Evolutionary conservation across 1,140 invertebrate genomes (phyloP).

Genomic region (Panagrolaimus sp.): DNA sequence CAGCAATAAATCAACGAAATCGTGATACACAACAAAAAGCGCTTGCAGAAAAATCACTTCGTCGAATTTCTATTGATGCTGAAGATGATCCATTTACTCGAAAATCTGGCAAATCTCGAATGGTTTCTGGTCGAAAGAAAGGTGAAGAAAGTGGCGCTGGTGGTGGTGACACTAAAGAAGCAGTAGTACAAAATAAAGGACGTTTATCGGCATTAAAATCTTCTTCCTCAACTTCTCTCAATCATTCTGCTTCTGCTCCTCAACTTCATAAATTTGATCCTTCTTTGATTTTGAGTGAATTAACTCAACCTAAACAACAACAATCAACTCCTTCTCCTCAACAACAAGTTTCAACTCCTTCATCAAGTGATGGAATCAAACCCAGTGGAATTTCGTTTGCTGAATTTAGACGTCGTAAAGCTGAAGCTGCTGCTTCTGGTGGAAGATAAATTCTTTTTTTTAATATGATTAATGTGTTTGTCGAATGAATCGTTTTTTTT

Average conservation of each 20-base stretch:
- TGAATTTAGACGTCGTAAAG: conserved; percentile 7
- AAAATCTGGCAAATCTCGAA: conserved; percentile 35
- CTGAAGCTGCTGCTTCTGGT: neutral
- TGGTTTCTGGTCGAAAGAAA: conserved; percentile 37
- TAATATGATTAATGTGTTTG: no score
- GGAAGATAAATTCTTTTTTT: no score
- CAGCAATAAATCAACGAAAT: conserved; percentile 45
- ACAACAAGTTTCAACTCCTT: neutral
- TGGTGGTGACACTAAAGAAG: no score
- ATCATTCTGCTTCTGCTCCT: neutral
- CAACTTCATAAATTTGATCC: neutral
- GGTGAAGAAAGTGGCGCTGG: neutral
- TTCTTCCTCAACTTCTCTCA: neutral
- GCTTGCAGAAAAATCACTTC: conserved; percentile 22
- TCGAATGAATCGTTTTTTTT: no score
- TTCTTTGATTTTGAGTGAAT: neutral
- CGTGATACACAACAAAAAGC: conserved; percentile 47
- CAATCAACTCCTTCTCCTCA: neutral
- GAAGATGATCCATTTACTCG: conserved; percentile 46
- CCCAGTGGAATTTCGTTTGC: neutral
- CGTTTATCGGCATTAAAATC: neutral
- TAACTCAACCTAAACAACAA: neutral
- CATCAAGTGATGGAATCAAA: neutral
- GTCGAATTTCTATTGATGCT: conserved; percentile 7
- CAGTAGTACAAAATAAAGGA: no score